phyloP scores from a whole-genome alignment of 2,888 invertebrate genomes.

The Cecidostiba fungosa region DNA sequence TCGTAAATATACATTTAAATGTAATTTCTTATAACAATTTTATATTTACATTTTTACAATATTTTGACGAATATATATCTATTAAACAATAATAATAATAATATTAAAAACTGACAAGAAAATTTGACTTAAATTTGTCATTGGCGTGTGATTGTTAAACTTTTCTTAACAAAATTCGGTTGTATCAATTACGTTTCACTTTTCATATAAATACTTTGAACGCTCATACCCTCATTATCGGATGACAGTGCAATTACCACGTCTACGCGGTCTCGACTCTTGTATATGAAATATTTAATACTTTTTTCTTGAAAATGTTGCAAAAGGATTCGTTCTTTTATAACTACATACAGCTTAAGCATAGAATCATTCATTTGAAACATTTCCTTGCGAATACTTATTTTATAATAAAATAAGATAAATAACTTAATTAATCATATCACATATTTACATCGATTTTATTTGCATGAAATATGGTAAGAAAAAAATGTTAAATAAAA shows the following conservation, averaged over 20 bases:
- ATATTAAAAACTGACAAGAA: not conserved
- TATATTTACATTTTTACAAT: slow-evolving; percentile 47
- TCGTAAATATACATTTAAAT: slow-evolving; percentile 18
- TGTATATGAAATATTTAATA: slow-evolving; percentile 48
- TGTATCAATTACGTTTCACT: slow-evolving; percentile 37
- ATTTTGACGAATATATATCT: not conserved
- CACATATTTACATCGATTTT: not conserved
- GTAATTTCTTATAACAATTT: slow-evolving; percentile 23
- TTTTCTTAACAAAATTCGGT: not conserved
- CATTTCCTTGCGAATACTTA: not conserved
- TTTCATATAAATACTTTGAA: slow-evolving; percentile 44
- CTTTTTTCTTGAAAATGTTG: slow-evolving; percentile 42
- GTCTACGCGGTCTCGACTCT: slow-evolving; percentile 55
- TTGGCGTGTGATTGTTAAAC: not conserved
- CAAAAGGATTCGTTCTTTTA: slow-evolving; percentile 31
- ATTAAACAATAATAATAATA: not conserved
- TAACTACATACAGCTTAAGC: slow-evolving; percentile 54
- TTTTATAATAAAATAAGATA: slow-evolving; percentile 13
- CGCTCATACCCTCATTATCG: slow-evolving; percentile 38
- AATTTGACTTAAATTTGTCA: not conserved
- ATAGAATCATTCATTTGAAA: slow-evolving; percentile 8
- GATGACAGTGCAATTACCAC: slow-evolving; percentile 48
- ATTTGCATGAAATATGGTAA: not conserved
- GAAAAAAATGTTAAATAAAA: not conserved
- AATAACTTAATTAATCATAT: slow-evolving; percentile 28